Percentiles rank a stretch among this genome's conserved stretches.
These are phyloP conservation scores for Drosophila kuntzei DNA, from an alignment of 2,888 invertebrate genomes.

Conservation along the genomic window DNA sequence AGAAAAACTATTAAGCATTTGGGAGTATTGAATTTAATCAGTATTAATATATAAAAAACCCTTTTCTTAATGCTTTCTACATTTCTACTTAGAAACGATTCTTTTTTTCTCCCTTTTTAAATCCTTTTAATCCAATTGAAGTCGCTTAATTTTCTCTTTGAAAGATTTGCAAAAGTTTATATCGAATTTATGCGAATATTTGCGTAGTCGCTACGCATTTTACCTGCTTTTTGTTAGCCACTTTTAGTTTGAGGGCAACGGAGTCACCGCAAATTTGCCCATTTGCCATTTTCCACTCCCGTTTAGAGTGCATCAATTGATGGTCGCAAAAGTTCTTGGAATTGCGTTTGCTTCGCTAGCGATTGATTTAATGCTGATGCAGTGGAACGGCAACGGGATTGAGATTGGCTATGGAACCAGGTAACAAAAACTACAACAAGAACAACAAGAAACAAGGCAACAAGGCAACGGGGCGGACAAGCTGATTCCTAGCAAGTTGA, in stretches of 20 bases:
- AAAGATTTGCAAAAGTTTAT: constrained; percentile 3
- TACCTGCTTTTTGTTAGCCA: constrained; percentile 3
- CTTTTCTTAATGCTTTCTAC: too few species aligned
- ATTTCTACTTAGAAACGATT: not conserved
- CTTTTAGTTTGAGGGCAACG: constrained; percentile 21
- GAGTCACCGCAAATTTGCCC: constrained; percentile 30
- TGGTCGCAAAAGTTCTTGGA: constrained; percentile 50
- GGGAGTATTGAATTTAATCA: too few species aligned
- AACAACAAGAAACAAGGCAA: not conserved
- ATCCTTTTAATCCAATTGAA: not conserved
- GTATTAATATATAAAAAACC: too few species aligned
- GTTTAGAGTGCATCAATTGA: constrained; percentile 58
- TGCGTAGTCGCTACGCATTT: not conserved
- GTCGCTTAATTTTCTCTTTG: not conserved
- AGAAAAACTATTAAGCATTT: too few species aligned
- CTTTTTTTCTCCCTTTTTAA: not conserved
- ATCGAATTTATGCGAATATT: constrained; percentile 9
- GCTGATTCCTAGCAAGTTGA: constrained; percentile 34
- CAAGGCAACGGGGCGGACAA: constrained; percentile 21
- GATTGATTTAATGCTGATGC: constrained; percentile 68
- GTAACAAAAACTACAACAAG: not conserved
- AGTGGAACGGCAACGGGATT: constrained; percentile 50
- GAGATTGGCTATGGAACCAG: constrained; percentile 45
- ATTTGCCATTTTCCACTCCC: constrained; percentile 56
- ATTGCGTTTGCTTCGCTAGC: constrained; percentile 53